phyloP scores from a whole-genome alignment of 2,888 invertebrate genomes.

The Prenolepis imparis region DNA sequence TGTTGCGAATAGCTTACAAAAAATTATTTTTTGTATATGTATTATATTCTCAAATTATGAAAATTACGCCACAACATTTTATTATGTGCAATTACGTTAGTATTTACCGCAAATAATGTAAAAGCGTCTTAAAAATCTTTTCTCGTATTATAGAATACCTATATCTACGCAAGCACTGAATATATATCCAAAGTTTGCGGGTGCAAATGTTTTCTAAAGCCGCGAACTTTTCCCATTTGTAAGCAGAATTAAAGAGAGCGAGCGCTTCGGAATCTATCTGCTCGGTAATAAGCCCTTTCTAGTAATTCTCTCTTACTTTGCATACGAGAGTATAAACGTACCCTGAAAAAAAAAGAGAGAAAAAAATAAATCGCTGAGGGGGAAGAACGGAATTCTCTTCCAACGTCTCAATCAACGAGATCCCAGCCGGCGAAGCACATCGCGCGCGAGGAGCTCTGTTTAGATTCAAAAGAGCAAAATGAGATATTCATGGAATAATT shows the following conservation, averaged over 20 bases:
- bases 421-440: conserved; percentile 49
- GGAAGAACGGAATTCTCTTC: conserved; percentile 12
- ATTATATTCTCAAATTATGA: not conserved
- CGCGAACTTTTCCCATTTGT: conserved; percentile 57
- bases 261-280: conserved; percentile 60
- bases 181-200: conserved; percentile 15
- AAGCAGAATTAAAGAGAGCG: conserved; percentile 63
- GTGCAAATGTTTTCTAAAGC: conserved; percentile 21
- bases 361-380: conserved; percentile 27
- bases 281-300: conserved; percentile 59
- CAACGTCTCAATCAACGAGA: conserved; percentile 69
- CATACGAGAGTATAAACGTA: conserved; percentile 50
- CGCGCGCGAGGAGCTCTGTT: conserved; percentile 57
- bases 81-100: not conserved
- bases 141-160: conserved; percentile 5
- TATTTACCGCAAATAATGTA: not conserved
- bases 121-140: not conserved
- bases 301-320: conserved; percentile 59
- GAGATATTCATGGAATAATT: conserved; percentile 75
- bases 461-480: conserved; percentile 70
- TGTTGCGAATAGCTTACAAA: not conserved
- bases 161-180: not conserved
- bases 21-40: not conserved
- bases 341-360: not conserved
- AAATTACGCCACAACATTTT: not conserved